Base-by-base conservation (phyloP, 2,797 vertebrate genomes). In the Adrianichthys oophorus region DNA sequence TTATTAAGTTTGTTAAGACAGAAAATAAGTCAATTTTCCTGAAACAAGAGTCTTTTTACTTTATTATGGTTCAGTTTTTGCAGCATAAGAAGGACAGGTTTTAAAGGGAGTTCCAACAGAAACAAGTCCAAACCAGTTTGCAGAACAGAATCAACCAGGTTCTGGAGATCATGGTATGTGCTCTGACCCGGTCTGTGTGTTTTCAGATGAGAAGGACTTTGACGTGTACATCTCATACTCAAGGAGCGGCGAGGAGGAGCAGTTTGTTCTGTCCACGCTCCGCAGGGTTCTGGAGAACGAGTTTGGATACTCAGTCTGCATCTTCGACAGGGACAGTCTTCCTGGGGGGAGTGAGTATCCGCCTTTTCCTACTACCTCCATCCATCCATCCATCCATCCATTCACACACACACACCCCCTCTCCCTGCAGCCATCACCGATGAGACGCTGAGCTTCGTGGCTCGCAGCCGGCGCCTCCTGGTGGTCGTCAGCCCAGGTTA, bases 151-250 rank as follows among this genome's bases (percentile, higher is more conserved):
- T 19, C 19, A 19, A 19, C 19, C 19, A 19, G 19, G 19, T 19
- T 19, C 19, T 19, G 19, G 19, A 19, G 19, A 19, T 19, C 19
- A 40, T 4, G 40, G 13, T 41, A 15, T 41, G 1, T 42, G 14
- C 13, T 41, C 7, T 41, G 40, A 12, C 19, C 19, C 12, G 54
- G 43, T 46, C 63, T 56, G 56, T 12, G 62, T 66, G 66, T 61
- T 59, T 55, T 0, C 15, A 99, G 96, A 97, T 0, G 91, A 95
- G 67, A 99, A 98, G 81, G 94, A 97, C 72, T 99, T 94, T 0
- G 97, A 98, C 15, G 92, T 98, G 32, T 99, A 99, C 49, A 95
- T 99, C 76, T 99, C 97, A 0, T 98, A 99, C 0, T 95, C 96
- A 0, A 92, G 96, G 69, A 95, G 96, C 15, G 92, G 94, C 0